These are phyloP conservation scores for Macrocentrus cingulum DNA, from an alignment of 1,140 invertebrate species.

Conservation along the genomic window DNA sequence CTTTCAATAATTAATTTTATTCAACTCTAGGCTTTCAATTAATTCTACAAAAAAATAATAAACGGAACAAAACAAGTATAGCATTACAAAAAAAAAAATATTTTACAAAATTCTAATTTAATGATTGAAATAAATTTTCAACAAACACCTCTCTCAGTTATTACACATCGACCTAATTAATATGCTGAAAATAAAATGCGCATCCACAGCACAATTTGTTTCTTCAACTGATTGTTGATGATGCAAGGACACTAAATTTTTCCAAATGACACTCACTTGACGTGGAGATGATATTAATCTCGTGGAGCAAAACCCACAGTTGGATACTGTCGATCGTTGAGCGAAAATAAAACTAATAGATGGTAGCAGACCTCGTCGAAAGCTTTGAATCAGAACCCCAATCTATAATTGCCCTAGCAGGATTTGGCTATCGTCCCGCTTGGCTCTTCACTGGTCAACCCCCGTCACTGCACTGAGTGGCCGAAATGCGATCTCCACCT, in stretches of 20 bases:
- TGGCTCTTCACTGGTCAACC: constrained; percentile 47
- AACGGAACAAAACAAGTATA: no score
- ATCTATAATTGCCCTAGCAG: constrained; percentile 57
- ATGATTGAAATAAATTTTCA: no score
- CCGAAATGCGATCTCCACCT: constrained; percentile 58
- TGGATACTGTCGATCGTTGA: constrained; percentile 53
- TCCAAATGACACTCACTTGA: constrained; percentile 42
- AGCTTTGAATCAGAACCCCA: constrained; percentile 50
- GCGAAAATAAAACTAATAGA: constrained; percentile 57
- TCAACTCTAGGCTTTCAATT: no score
- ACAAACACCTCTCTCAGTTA: no score
- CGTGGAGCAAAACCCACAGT: constrained; percentile 49
- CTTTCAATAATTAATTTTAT: neutral
- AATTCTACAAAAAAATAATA: constrained; percentile 4
- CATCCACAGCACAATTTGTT: neutral
- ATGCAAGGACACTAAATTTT: no score
- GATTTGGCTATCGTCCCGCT: constrained; percentile 56
- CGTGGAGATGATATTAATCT: constrained; percentile 37
- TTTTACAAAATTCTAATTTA: neutral
- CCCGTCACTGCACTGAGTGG: constrained; percentile 35
- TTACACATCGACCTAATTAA: constrained; percentile 16
- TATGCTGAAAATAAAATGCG: constrained; percentile 12
- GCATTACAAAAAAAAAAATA: neutral
- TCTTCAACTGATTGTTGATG: neutral
- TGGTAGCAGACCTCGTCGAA: constrained; percentile 40